Evolutionary conservation across 2,113 vertebrate species (phyloP).

Genomic region (Micromys minutus): DNA sequence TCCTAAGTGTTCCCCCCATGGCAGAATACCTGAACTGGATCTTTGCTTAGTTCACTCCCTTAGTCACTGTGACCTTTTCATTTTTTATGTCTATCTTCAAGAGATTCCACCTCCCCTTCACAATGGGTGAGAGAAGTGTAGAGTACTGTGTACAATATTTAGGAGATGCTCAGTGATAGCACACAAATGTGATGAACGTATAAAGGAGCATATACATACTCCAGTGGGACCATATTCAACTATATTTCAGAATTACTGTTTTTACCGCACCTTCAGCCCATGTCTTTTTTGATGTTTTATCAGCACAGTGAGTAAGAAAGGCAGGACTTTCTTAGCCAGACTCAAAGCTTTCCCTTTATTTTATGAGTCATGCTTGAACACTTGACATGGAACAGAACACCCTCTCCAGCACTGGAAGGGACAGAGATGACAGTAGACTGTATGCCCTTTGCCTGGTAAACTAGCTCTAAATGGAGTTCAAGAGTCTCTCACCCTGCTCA

Average conservation of each 20-base stretch:
- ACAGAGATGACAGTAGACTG: neutral
- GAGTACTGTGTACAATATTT: neutral
- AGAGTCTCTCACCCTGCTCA: neutral
- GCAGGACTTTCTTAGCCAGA: neutral
- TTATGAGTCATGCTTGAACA: neutral
- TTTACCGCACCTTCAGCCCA: neutral
- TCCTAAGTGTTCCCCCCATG: neutral
- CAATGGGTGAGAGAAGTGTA: neutral
- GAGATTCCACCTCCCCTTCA: neutral
- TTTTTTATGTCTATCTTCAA: neutral
- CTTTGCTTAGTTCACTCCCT: neutral
- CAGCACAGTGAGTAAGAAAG: neutral
- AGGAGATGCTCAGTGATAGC: accelerated
- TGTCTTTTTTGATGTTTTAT: conserved; percentile 12
- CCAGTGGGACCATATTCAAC: neutral
- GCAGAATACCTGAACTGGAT: neutral
- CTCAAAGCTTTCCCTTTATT: neutral
- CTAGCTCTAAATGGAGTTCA: neutral
- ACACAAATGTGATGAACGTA: neutral
- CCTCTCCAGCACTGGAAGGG: neutral
- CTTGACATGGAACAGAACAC: conserved; percentile 40
- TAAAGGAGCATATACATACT: neutral
- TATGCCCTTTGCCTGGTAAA: neutral
- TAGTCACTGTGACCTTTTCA: too few relatives aligned
- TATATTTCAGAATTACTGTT: neutral